phyloP scores from a whole-genome alignment of 2,797 vertebrate genomes.

The Eulemur coronatus region DNA sequence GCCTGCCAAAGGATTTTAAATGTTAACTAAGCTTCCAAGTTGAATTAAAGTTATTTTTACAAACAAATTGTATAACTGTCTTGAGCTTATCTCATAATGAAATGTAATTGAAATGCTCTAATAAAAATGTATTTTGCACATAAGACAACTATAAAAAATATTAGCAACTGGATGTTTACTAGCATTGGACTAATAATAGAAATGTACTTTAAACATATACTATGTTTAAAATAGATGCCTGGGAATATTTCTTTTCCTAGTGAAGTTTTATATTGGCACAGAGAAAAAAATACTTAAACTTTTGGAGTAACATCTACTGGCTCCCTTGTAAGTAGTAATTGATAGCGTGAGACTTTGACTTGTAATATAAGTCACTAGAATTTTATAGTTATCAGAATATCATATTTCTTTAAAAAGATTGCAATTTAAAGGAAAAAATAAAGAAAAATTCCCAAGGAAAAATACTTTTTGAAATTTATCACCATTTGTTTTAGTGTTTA shows the following conservation, averaged over 20 bases:
- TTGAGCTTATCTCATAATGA: conserved; percentile 21
- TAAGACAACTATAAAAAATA: conserved; percentile 36
- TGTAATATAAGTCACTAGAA: conserved; percentile 26
- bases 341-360: conserved; percentile 11
- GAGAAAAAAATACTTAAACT: not conserved
- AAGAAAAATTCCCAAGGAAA: conserved; percentile 23
- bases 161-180: conserved; percentile 55
- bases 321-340: conserved; percentile 27
- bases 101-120: conserved; percentile 53
- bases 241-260: conserved; percentile 13
- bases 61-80: conserved; percentile 44
- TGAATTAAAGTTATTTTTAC: conserved; percentile 30
- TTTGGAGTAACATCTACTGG: not conserved
- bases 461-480: conserved; percentile 28
- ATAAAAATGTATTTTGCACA: conserved; percentile 57
- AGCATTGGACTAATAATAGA: conserved; percentile 54
- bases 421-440: conserved; percentile 19
- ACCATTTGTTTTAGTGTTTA: conserved; percentile 53
- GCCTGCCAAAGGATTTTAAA: conserved; percentile 43
- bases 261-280: conserved; percentile 47
- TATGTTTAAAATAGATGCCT: conserved; percentile 20
- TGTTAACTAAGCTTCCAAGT: conserved; percentile 31
- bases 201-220: conserved; percentile 40
- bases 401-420: conserved; percentile 21
- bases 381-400: conserved; percentile 1